Base-by-base conservation (phyloP, 2,888 invertebrate genomes). In the Leucozona laternaria region DNA sequence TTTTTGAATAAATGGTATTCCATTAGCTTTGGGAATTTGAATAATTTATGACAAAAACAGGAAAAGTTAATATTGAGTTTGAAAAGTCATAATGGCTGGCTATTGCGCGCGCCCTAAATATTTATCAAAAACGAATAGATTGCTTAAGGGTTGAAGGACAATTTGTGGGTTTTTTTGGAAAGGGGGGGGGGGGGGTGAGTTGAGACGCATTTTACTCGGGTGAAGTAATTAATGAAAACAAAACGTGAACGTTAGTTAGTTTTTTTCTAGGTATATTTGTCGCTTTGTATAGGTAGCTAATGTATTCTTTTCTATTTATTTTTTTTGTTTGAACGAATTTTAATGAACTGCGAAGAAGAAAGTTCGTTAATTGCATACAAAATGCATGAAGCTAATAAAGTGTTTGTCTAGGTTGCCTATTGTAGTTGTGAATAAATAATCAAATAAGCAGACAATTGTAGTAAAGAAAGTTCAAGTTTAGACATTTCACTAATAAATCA, bases 301-400 rank as follows among this genome's bases (percentile, higher is more conserved):
- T 50, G 34, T 15, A 10, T 45, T 45, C 25, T 72, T 45, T 37
- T 37, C 25, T 55, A 68, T 62, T 43, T 64, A 43, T 62, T 0
- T 4, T 48, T 45, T 64, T 60, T 64, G 55, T 53, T 37, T 80
- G 62, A 77, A 15, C 45, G 45, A 72, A n/a, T 85, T 73, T 71
- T 72, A 80, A 85, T 76, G 76, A 85, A 80, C 66, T 72, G 72
- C 80, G 45, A 80, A 66, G 79, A 76, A 79, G 73, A 50, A 50
- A 70, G 45, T 55, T 76, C 48, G 34, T 77, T 77, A 25, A 62
- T 48, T 75, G 68, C 73, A 79, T 25, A 48, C 25, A 17, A 53
- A 53, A 76, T 81, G 50, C 66, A 58, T 11, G n/a, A 6, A 11
- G 11, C 37, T 15, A 28, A 64, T 62, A 34, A 62, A 10, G 57